Conservation (phyloP, 2,113 vertebrate species). For the Cyprinodon variegatus region DNA sequence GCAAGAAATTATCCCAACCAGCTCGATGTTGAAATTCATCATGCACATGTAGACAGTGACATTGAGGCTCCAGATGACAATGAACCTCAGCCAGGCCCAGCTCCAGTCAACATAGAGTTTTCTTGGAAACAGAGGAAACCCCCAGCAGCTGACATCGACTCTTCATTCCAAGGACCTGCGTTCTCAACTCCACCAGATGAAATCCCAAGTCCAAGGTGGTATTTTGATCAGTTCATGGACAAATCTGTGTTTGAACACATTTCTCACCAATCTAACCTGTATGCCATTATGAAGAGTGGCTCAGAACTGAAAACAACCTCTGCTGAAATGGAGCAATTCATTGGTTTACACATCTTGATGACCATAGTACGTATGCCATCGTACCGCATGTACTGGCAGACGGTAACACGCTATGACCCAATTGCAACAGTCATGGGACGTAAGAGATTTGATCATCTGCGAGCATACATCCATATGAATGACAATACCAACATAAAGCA, state of each 20-base stretch:
- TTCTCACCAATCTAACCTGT: not conserved
- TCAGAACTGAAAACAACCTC: not conserved
- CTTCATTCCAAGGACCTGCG: not conserved
- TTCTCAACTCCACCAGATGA: slow-evolving; percentile 1
- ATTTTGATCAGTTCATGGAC: too few species aligned
- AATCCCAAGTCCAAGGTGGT: slow-evolving; percentile 2
- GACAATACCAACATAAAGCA: not conserved
- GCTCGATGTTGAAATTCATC: not conserved
- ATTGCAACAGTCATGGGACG: slow-evolving; percentile 4
- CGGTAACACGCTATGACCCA: not conserved
- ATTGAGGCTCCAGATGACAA: not conserved
- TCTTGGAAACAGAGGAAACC: not conserved
- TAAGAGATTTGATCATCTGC: not conserved
- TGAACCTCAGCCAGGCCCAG: not conserved
- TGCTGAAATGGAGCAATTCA: not conserved
- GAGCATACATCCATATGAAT: not conserved
- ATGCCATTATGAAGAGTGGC: not conserved
- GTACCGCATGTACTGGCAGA: not conserved
- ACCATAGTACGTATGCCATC: not conserved
- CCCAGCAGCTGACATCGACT: not conserved
- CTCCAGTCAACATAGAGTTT: not conserved
- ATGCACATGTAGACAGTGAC: not conserved
- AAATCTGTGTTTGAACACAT: too few species aligned
- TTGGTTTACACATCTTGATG: not conserved
- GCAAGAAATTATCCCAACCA: not conserved